Base-by-base conservation (phyloP, 2,113 vertebrate genomes). In the Cygnus buccinator region DNA sequence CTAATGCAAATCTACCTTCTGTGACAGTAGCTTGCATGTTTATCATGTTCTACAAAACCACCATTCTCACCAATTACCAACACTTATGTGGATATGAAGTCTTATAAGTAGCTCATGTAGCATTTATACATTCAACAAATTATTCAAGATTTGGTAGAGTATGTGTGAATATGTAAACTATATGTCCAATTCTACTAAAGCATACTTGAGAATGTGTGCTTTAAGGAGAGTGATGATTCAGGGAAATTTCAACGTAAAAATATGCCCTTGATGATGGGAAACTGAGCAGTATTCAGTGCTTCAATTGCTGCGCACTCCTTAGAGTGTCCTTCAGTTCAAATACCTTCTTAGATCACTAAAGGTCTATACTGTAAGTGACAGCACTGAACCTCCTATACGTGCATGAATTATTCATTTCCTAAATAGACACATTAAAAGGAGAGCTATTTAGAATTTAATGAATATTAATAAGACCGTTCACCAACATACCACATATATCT, bases 361-460 rank as follows among this genome's bases (percentile, higher is more conserved):
- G 83, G 91, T 90, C 90, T 92, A 20, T 41, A 71, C 76, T 85
- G 46, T 92, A 96, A 95, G 71, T 96, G 94, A 94, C 93, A 96
- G 81, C 59, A 72, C 75, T 81, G 87, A 93, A 54, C 48, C 96
- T 96, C 93, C 91, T 89, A 91, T 85, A 83, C 74, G 31, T 83
- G 61, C 57, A 97, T 97, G 94, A 95, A 97, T 97, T 96, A 97
- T 96, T 97, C 90, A 96, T 95, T 92, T 90, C 54, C 57, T 92
- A 96, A 95, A 96, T 80, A 97, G 86, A 91, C 91, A 96, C 71
- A 93, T 96, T 95, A 95, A 91, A 96, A 94, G 93, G 82, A 75
- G 73, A 93, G 46, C 63, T 91, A 77, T 87, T 96, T 96, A 74
- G 74, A 94, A 92, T 91, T 87, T 93, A 97, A 97, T 97, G 88